Base-by-base conservation (phyloP, 2,113 vertebrate species). In the Panthera tigris region DNA sequence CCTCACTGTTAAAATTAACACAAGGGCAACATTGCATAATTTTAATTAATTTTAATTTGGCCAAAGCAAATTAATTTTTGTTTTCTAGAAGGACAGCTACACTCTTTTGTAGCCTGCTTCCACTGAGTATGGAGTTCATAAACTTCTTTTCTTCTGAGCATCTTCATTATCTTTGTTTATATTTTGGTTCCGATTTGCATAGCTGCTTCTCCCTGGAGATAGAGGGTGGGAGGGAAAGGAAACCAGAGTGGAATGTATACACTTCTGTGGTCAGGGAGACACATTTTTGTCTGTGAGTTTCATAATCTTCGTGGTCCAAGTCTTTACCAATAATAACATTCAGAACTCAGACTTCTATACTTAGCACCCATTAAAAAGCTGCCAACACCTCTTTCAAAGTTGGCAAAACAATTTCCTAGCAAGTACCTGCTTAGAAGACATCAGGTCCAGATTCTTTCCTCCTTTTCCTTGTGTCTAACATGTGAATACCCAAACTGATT, bases 41-140 rank as follows among this genome's bases (percentile, higher is more conserved):
- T 99, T 99, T 99, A 99, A 99, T 99, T 99, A 99, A 99, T 99
- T 99, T 99, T 99, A 99, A 99, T 99, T 99, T 99, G 99, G 98
- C 98, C 99, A 99, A 98, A 99, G 99, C 98, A 99, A 99, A 99
- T 99, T 99, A 99, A 99, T 99, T 99, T 99, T 99, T 99, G 98
- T 98, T 99, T 99, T 99, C 98, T 99, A 98, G 98, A 98, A 99
- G 99, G 99, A 98, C 98, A 98, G 97, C 98, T 98, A 98, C 98
- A 98, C 91, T 98, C 98, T 97, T 98, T 98, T 95, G 68, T 94
- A 98, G 96, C 82, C 83, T 8, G 71, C 93, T 98, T 97, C 92
- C 0, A 0, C 89, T 83, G 94, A 98, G 97, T 55, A 63, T 1
- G 0, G 96, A 98, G 98, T 99, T 98, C 97, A 97, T 96, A 98